Percentiles rank a stretch among this genome's conserved stretches.
Conservation (phyloP, 2,113 vertebrate species). For the Calypte anna region DNA sequence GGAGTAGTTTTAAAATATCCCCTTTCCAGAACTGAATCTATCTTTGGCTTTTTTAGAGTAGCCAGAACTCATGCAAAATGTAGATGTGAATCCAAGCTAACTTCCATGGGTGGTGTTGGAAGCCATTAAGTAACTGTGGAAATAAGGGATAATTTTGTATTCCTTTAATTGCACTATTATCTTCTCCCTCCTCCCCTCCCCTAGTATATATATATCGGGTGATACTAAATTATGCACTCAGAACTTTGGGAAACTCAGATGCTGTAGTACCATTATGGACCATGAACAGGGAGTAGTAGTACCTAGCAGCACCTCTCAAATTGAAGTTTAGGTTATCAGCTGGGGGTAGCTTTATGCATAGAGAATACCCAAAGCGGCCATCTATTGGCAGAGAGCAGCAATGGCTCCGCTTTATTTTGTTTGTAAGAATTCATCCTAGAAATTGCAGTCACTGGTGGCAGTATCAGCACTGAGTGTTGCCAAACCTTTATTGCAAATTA, state of each 20-base stretch:
- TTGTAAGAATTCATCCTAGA: background rate
- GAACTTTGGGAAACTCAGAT: fast-evolving
- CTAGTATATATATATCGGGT: background rate
- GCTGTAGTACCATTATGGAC: background rate
- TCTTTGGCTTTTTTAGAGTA: background rate
- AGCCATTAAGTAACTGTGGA: background rate
- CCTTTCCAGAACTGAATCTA: background rate
- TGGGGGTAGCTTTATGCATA: fast-evolving
- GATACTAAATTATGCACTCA: background rate
- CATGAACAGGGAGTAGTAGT: background rate
- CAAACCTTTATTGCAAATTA: background rate
- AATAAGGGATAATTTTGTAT: background rate
- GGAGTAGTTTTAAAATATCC: background rate
- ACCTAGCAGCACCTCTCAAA: fast-evolving
- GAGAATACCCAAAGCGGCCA: background rate
- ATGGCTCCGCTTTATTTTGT: background rate
- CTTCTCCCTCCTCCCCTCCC: background rate
- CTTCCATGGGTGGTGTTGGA: background rate
- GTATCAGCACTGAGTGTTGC: background rate
- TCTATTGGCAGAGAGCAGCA: background rate
- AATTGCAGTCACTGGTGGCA: background rate
- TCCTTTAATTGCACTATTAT: background rate
- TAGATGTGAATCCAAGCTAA: background rate
- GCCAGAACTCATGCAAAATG: background rate
- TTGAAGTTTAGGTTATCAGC: background rate